Percentiles rank a stretch among this genome's conserved stretches.
phyloP scores from a whole-genome alignment of 2,113 vertebrate genomes.

The Orcinus orca region DNA sequence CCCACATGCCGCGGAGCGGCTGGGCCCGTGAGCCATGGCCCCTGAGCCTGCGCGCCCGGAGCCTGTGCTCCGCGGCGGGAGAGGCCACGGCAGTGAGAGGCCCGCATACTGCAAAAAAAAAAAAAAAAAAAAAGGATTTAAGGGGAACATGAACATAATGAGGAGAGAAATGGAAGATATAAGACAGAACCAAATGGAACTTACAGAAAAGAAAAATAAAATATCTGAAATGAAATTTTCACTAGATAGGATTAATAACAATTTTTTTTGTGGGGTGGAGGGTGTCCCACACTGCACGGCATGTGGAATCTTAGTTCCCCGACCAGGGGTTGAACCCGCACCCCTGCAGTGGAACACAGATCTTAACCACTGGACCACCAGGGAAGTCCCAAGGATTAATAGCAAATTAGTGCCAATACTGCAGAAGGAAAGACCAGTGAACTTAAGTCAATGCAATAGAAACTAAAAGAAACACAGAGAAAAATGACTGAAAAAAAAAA shows the following conservation, averaged over 20 bases:
- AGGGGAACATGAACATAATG: not conserved
- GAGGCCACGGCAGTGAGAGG: too few relatives aligned
- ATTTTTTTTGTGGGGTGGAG: not conserved
- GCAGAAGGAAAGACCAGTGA: not conserved
- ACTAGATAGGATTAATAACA: not conserved
- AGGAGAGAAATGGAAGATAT: constrained; percentile 32
- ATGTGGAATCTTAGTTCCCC: too few relatives aligned
- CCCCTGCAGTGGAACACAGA: too few relatives aligned
- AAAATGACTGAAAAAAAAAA: not conserved
- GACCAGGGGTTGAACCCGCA: too few relatives aligned
- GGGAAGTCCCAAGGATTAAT: not conserved
- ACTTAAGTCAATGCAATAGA: not conserved
- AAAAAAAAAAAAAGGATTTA: too few relatives aligned
- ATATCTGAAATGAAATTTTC: constrained; percentile 7
- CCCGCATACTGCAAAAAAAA: too few relatives aligned
- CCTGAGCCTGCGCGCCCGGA: too few relatives aligned
- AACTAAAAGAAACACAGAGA: constrained; percentile 3
- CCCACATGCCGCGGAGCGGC: too few relatives aligned
- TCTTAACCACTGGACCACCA: too few relatives aligned
- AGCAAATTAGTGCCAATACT: not conserved
- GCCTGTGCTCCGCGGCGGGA: too few relatives aligned
- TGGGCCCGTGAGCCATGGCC: too few relatives aligned
- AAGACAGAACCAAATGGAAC: not conserved
- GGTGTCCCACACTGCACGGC: too few relatives aligned
- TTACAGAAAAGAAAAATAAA: constrained; percentile 1